Percentiles rank a stretch among this genome's conserved stretches.
Evolutionary conservation across 2,113 vertebrate species (phyloP).

Genomic region (Meleagris gallopavo): DNA sequence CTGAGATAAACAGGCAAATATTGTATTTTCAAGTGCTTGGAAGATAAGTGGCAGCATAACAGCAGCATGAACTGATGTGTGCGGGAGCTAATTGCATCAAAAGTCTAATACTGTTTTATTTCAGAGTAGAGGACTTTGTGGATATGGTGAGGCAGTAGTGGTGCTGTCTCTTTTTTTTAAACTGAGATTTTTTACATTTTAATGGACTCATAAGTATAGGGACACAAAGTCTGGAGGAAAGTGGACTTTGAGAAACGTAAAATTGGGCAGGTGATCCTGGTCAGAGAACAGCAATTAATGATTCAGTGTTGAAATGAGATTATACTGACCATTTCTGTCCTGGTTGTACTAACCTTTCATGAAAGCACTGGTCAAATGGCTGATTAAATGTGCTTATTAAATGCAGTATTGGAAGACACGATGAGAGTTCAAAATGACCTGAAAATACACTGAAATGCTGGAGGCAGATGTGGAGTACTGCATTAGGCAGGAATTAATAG

Average conservation of each 20-base stretch:
- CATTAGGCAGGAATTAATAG: conserved; percentile 8
- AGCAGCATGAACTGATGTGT: background rate
- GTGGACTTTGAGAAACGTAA: background rate
- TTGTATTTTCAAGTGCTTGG: background rate
- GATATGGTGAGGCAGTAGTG: background rate
- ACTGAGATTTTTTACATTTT: background rate
- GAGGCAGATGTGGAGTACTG: background rate
- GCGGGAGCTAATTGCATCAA: background rate
- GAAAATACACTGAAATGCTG: background rate
- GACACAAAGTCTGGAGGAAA: background rate
- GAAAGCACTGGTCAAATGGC: background rate
- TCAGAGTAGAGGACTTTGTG: background rate
- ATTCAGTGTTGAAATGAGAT: background rate
- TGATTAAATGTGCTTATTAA: conserved; percentile 39
- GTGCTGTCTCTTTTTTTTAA: background rate
- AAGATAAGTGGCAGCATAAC: background rate
- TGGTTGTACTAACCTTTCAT: background rate
- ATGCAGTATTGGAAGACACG: conserved; percentile 27
- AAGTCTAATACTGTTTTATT: background rate
- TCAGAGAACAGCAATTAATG: background rate
- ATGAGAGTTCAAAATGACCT: conserved; percentile 10
- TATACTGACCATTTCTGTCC: background rate
- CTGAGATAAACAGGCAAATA: background rate
- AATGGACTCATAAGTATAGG: background rate
- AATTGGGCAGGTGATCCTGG: background rate